Base-by-base conservation (phyloP, 1,140 invertebrate species). In the Tetramorium alpestre region DNA sequence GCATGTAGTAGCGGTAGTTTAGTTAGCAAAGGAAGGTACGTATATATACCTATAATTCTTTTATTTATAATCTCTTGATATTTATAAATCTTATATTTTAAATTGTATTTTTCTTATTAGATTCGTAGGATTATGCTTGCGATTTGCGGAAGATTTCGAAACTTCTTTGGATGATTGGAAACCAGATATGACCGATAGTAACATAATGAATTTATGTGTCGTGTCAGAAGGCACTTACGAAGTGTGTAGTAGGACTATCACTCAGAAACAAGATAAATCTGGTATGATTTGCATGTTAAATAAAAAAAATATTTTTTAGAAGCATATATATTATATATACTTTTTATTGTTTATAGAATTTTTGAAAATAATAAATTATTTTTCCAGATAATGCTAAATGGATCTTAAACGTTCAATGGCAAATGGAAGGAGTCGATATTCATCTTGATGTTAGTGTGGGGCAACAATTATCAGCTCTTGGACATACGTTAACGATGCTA, bases 351-450 rank as follows among this genome's bases (percentile, higher is more conserved):
- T 33, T 8, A 72, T 33, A 64, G 7, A 76, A 58, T 25, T 38
- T 65, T 56, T 77, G 16, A 25, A 47, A 81, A 47, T 38, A 84
- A 72, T 75, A 22, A 22, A 22, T 51, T 85, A 86, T 64, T 51
- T 64, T 85, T 81, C 33, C 76, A 96, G 98, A 98, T 95, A 99
- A 99, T 95, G 99, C 99, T 2, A 99, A 99, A 95, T 99, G 99
- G 99, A 97, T 99, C 88, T 95, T 99, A 41, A 99, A 99, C 94
- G 98, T 99, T 0, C 98, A 98, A 88, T 99, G 99, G 99, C 98
- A 99, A 95, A 99, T 99, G 99, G 98, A 99, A 96, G 99, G 99
- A 77, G 98, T 99, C 22, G 99, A 99, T 93, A 99, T 99, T 81
- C 98, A 99, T 94, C 95, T 99, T 65, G 99, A 99, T 94, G 98